Percentiles rank a stretch among this genome's conserved stretches.
These are phyloP conservation scores for Cossypha polioptera DNA, from an alignment of 2,797 vertebrate species.

Conservation along the genomic window DNA sequence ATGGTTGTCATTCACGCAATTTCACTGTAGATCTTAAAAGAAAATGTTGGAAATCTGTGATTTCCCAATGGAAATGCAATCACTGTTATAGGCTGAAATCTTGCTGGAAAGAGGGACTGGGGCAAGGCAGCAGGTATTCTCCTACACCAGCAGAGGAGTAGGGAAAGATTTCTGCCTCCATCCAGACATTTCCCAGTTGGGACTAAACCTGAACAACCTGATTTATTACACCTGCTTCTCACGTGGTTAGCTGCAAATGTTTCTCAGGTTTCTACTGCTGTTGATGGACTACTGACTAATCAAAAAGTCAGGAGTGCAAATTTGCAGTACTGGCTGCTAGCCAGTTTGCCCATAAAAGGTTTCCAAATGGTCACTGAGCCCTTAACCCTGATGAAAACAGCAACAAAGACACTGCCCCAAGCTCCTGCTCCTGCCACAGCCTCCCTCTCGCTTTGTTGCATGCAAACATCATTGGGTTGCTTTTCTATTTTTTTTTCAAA, in stretches of 20 bases:
- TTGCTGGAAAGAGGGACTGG: background rate
- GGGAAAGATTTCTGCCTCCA: constrained; percentile 30
- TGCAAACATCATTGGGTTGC: background rate
- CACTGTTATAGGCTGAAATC: background rate
- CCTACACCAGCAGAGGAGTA: background rate
- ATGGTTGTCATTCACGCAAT: background rate
- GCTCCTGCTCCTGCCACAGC: background rate
- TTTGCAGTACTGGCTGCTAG: constrained; percentile 62
- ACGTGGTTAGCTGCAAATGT: constrained; percentile 70
- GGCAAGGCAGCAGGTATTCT: background rate
- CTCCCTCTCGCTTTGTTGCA: background rate
- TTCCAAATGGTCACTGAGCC: constrained; percentile 58
- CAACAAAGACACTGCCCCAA: constrained; percentile 52
- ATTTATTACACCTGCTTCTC: constrained; percentile 70
- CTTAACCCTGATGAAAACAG: constrained; percentile 60
- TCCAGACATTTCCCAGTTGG: constrained; percentile 61
- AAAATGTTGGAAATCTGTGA: background rate
- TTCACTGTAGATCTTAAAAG: background rate
- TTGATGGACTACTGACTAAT: constrained; percentile 72
- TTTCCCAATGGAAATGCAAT: background rate
- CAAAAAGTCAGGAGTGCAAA: constrained; percentile 68
- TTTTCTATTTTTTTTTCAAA: background rate
- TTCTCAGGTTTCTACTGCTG: constrained; percentile 61
- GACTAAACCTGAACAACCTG: constrained; percentile 67
- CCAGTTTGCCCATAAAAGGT: constrained; percentile 69